Percentiles rank a stretch among this genome's conserved stretches.
phyloP scores from a whole-genome alignment of 2,888 invertebrate genomes.

The Chaetogeoica ovagalla region DNA sequence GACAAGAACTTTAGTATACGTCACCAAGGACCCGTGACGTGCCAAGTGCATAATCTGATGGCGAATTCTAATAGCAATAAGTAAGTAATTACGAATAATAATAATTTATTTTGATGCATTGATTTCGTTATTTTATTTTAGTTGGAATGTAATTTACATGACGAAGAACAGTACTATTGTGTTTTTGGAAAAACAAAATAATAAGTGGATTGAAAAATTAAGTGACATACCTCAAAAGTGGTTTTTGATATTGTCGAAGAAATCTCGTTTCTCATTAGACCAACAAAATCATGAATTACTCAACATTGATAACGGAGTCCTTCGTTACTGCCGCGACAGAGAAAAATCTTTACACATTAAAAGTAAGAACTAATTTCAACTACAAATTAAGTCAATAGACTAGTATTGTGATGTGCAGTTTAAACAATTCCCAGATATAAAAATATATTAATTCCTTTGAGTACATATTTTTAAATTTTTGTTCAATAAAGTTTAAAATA shows the following conservation, averaged over 20 bases:
- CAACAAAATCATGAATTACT: background rate
- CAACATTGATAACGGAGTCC: conserved; percentile 31
- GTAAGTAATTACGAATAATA: background rate
- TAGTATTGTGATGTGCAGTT: too few species aligned
- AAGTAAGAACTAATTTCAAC: conserved; percentile 15
- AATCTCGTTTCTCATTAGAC: background rate
- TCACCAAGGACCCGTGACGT: conserved; percentile 17
- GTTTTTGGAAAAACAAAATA: conserved; percentile 14
- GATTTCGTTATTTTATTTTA: conserved; percentile 13
- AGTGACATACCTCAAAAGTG: conserved; percentile 41
- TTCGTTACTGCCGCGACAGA: conserved; percentile 32
- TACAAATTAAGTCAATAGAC: too few species aligned
- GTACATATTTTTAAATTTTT: too few species aligned
- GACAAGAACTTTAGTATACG: conserved; percentile 40
- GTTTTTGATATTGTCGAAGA: conserved; percentile 23
- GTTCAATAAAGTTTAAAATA: too few species aligned
- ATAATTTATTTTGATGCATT: background rate
- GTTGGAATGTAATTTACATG: conserved; percentile 32
- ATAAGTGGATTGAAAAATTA: conserved; percentile 37
- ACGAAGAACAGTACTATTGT: conserved; percentile 41
- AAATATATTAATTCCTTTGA: too few species aligned
- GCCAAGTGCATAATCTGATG: conserved; percentile 20
- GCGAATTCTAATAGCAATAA: background rate
- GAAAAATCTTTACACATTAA: conserved; percentile 40
- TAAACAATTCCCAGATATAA: too few species aligned